Conservation (phyloP, 2,797 vertebrate species). For the Poecilia wingei region DNA sequence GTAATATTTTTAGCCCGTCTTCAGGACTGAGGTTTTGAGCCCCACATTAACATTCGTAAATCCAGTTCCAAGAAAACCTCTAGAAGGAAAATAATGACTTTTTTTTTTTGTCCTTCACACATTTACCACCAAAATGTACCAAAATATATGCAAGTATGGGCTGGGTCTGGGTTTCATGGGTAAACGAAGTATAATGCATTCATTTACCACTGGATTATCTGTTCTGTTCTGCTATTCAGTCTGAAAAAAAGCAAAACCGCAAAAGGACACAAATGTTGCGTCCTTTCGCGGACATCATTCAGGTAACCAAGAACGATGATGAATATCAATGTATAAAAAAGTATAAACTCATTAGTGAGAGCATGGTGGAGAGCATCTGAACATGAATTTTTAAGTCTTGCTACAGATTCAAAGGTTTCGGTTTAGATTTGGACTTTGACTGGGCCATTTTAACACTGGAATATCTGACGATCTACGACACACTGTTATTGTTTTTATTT, state of each 20-base stretch:
- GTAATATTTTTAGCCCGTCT: constrained; percentile 17
- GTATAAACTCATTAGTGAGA: not conserved
- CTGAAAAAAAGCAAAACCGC: not conserved
- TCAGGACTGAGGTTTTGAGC: not conserved
- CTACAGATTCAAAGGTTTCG: not conserved
- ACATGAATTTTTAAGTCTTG: not conserved
- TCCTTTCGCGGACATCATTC: too few relatives aligned
- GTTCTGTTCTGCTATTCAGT: not conserved
- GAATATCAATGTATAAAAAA: not conserved
- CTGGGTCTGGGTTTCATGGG: not conserved
- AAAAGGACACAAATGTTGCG: not conserved
- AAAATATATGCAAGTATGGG: not conserved
- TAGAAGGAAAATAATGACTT: not conserved
- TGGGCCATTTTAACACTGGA: not conserved
- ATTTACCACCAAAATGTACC: not conserved
- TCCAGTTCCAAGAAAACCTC: not conserved
- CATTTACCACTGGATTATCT: not conserved
- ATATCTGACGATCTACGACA: not conserved
- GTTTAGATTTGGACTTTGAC: not conserved
- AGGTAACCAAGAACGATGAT: not conserved
- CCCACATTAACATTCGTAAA: not conserved
- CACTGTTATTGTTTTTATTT: not conserved
- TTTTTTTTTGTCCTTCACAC: not conserved
- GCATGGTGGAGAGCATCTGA: too few relatives aligned
- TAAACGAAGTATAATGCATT: not conserved